Evolutionary conservation across 2,113 vertebrate genomes (phyloP).

Genomic region (Mixornis gularis): DNA sequence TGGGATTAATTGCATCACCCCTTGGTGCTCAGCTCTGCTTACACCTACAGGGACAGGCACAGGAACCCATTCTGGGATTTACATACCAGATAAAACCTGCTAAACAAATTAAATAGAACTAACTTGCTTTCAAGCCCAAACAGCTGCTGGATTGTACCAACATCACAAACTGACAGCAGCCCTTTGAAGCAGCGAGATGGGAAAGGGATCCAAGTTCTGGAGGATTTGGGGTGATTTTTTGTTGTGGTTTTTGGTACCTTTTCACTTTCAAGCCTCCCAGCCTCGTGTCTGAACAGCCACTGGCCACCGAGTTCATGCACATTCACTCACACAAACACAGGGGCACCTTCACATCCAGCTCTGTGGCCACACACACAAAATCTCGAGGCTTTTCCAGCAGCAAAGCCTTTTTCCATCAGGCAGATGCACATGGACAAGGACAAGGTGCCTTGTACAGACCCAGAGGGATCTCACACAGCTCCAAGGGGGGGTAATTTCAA

Average conservation of each 20-base stretch:
- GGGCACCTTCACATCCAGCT: rapidly evolving
- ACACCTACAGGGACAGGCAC: not conserved
- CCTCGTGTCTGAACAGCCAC: not conserved
- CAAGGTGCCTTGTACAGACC: not conserved
- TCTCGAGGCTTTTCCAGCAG: rapidly evolving
- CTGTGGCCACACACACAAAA: rapidly evolving
- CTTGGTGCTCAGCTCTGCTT: not conserved
- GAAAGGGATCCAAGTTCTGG: not conserved
- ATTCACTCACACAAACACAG: rapidly evolving
- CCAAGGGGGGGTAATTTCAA: rapidly evolving
- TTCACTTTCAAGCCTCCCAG: not conserved
- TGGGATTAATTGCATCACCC: slow-evolving; percentile 19
- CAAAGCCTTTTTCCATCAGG: not conserved
- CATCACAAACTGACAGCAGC: not conserved
- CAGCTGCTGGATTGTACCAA: not conserved
- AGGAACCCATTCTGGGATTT: not conserved
- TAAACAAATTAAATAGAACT: not conserved
- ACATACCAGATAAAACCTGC: not conserved
- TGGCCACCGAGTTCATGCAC: rapidly evolving
- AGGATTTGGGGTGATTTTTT: not conserved
- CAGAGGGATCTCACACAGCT: rapidly evolving
- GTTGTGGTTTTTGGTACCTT: not conserved
- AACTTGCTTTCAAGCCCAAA: not conserved
- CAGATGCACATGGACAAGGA: rapidly evolving
- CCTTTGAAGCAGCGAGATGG: not conserved